These are phyloP conservation scores for Thelohanellus kitauei DNA, from an alignment of 30 jellyfish, hydroid and myxozoan species.

Conservation along the genomic window DNA sequence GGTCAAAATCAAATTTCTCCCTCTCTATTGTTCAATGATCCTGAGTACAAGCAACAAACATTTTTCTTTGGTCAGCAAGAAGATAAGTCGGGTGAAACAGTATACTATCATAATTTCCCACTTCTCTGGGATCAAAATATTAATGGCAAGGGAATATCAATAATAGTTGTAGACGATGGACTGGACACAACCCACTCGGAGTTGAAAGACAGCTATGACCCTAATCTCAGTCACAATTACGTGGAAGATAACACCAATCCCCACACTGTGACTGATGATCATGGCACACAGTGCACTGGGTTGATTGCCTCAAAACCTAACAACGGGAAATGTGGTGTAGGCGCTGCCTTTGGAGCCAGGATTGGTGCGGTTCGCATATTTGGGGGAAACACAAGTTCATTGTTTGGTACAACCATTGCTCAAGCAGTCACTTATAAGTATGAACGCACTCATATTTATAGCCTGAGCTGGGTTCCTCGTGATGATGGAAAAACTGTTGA, in stretches of 20 bases:
- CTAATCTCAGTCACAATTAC: too few species aligned
- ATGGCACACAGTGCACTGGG: slow-evolving; percentile 90
- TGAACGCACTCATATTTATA: slow-evolving; percentile 37
- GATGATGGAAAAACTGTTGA: slow-evolving; percentile 89
- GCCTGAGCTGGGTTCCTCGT: slow-evolving; percentile 98
- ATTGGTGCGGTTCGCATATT: slow-evolving; percentile 68
- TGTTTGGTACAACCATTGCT: slow-evolving; percentile 61
- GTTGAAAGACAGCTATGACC: slow-evolving; percentile 24
- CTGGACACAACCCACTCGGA: slow-evolving; percentile 82
- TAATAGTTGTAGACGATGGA: slow-evolving; percentile 82
- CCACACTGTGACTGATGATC: too few species aligned
- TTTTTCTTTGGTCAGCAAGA: too few species aligned
- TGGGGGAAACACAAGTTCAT: slow-evolving; percentile 83
- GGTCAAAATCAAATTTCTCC: too few species aligned
- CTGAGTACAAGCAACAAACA: too few species aligned
- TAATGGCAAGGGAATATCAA: slow-evolving; percentile 63
- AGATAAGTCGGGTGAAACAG: too few species aligned
- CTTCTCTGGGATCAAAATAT: slow-evolving; percentile 84
- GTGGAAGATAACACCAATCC: too few species aligned
- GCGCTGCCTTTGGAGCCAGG: slow-evolving; percentile 40
- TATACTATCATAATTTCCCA: too few species aligned
- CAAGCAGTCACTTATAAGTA: slow-evolving; percentile 50
- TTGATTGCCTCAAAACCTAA: slow-evolving; percentile 78
- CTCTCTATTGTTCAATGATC: too few species aligned
- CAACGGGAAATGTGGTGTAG: slow-evolving; percentile 61